These are phyloP conservation scores for Chrysemys picta DNA, from an alignment of 2,113 vertebrate species.

Conservation along the genomic window DNA sequence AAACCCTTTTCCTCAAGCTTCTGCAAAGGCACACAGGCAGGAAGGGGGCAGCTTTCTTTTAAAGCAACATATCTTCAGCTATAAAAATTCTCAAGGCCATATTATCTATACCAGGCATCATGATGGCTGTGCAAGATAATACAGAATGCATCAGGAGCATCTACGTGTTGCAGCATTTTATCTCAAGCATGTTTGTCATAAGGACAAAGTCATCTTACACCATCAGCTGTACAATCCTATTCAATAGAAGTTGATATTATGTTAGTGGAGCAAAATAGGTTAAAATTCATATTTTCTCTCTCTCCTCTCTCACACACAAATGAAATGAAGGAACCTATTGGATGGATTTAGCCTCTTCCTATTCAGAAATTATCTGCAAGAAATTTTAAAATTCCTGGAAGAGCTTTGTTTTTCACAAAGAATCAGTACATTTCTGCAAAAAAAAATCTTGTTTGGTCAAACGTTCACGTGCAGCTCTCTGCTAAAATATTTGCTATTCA, in stretches of 20 bases:
- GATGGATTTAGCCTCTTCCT: not conserved
- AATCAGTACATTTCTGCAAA: not conserved
- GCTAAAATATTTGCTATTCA: not conserved
- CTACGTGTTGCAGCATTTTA: slow-evolving; percentile 34
- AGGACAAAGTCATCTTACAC: slow-evolving; percentile 40
- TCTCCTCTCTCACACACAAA: not conserved
- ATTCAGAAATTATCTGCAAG: not conserved
- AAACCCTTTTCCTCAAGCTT: slow-evolving; percentile 85
- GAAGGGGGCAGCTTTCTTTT: slow-evolving; percentile 42
- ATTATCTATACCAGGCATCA: not conserved
- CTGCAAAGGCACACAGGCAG: slow-evolving; percentile 29
- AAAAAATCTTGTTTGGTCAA: not conserved
- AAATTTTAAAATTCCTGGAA: not conserved
- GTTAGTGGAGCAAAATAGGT: slow-evolving; percentile 18
- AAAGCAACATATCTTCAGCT: slow-evolving; percentile 35
- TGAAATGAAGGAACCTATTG: not conserved
- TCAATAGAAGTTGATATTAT: not conserved
- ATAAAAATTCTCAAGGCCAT: slow-evolving; percentile 38
- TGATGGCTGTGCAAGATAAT: not conserved
- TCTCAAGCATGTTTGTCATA: not conserved
- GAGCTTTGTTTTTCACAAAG: not conserved
- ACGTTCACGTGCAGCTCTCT: not conserved
- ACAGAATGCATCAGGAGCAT: slow-evolving; percentile 15
- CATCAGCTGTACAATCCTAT: slow-evolving; percentile 20
- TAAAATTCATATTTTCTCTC: not conserved